Conservation (phyloP, 2,888 invertebrate genomes). For the Sylvicola cinctus region DNA sequence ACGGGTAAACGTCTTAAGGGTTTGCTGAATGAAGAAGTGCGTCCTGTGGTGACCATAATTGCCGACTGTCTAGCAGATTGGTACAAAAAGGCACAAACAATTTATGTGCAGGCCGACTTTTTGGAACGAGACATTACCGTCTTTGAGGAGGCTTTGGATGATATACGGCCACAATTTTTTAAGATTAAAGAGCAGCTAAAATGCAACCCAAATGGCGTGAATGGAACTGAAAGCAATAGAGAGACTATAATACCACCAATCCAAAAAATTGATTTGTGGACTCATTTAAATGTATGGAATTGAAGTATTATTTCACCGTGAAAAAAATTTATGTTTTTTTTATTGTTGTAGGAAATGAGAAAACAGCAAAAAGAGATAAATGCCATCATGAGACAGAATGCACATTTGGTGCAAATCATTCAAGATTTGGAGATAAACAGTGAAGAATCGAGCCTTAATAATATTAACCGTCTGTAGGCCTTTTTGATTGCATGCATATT, state of each 20-base stretch:
- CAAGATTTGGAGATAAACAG: slow-evolving; percentile 6
- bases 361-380: slow-evolving; percentile 19
- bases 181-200: slow-evolving; percentile 19
- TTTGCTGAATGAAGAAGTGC: slow-evolving; percentile 46
- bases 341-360: slow-evolving; percentile 15
- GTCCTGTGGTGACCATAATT: slow-evolving; percentile 50
- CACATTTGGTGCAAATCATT: slow-evolving; percentile 14
- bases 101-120: slow-evolving; percentile 51
- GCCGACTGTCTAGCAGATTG: slow-evolving; percentile 66
- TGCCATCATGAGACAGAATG: slow-evolving; percentile 17
- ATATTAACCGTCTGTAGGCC: slow-evolving; percentile 8
- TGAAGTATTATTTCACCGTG: too few relatives aligned
- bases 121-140: slow-evolving; percentile 3
- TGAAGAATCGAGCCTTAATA: slow-evolving; percentile 6
- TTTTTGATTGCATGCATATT: too few relatives aligned
- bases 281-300: too few relatives aligned
- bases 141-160: slow-evolving; percentile 10
- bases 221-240: neutral
- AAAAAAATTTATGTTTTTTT: slow-evolving; percentile 2
- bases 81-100: slow-evolving; percentile 78
- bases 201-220: slow-evolving; percentile 8
- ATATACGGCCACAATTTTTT: slow-evolving; percentile 19
- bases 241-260: too few relatives aligned
- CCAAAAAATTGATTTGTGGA: too few relatives aligned
- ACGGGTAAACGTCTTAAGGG: slow-evolving; percentile 49